These are phyloP conservation scores for Pica pica DNA, from an alignment of 2,113 vertebrate species.

Conservation along the genomic window DNA sequence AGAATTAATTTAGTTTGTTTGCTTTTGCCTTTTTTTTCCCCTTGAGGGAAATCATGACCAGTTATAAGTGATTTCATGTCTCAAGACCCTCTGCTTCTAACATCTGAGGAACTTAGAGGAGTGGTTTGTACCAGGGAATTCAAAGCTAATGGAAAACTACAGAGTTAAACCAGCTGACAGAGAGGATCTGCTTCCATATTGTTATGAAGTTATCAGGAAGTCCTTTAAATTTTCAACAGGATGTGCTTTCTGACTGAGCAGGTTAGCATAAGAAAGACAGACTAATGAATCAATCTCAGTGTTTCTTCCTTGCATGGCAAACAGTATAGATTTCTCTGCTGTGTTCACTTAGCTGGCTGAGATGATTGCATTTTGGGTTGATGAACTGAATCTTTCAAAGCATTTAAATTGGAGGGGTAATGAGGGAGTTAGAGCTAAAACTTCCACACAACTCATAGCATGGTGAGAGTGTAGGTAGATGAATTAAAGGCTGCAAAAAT, in stretches of 20 bases:
- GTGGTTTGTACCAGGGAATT: background rate
- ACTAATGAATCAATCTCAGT: constrained; percentile 23
- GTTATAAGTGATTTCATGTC: background rate
- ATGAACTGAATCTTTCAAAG: constrained; percentile 43
- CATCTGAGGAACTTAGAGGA: background rate
- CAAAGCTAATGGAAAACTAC: background rate
- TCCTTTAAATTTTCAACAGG: constrained; percentile 37
- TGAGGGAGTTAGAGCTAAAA: background rate
- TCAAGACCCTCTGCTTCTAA: background rate
- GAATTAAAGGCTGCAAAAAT: background rate
- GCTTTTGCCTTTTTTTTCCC: background rate
- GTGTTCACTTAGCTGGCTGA: constrained; percentile 3
- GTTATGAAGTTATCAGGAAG: constrained; percentile 33
- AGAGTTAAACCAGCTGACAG: background rate
- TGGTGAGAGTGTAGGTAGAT: background rate
- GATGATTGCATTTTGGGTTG: constrained; percentile 38
- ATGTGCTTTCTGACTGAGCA: constrained; percentile 23
- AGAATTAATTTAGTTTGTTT: constrained; percentile 22
- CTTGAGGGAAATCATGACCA: background rate
- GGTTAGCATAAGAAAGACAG: constrained; percentile 6
- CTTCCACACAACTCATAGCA: background rate
- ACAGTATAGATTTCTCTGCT: constrained; percentile 1
- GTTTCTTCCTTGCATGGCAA: constrained; percentile 17
- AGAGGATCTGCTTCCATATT: background rate
- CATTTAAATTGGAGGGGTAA: constrained; percentile 24